phyloP scores from a whole-genome alignment of 2,113 vertebrate species.

The Epinephelus cyanopodus region DNA sequence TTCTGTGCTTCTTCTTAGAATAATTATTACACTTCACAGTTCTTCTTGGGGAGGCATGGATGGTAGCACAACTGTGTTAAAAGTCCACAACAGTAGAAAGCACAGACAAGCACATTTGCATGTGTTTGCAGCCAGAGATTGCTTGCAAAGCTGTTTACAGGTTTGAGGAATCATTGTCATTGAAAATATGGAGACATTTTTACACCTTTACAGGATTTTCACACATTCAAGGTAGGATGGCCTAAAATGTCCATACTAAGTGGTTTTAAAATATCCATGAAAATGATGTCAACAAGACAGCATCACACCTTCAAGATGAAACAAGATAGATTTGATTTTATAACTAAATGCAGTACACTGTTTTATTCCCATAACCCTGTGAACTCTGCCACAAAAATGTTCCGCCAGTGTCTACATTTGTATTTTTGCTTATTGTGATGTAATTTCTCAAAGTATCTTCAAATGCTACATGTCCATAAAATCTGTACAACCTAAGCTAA shows the following conservation, averaged over 20 bases:
- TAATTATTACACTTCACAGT: background rate
- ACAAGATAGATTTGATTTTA: background rate
- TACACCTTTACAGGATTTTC: constrained; percentile 25
- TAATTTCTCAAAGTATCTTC: too few species aligned
- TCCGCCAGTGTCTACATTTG: too few species aligned
- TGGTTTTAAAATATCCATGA: constrained; percentile 19
- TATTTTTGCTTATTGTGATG: too few species aligned
- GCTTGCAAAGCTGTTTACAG: background rate
- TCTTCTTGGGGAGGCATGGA: background rate
- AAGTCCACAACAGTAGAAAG: background rate
- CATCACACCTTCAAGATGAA: background rate
- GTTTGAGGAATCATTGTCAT: background rate
- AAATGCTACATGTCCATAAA: too few species aligned
- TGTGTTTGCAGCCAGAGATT: background rate
- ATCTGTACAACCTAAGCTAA: too few species aligned
- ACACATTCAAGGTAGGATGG: background rate
- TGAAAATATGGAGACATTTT: background rate
- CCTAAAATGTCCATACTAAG: background rate
- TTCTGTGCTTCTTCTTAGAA: background rate
- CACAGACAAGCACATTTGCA: background rate
- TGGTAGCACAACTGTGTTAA: background rate
- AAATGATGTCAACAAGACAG: constrained; percentile 18
- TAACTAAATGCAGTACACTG: constrained; percentile 8
- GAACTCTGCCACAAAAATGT: too few species aligned
- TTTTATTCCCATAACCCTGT: constrained; percentile 20